Evolutionary conservation across 2,113 vertebrate genomes (phyloP).

Genomic region (Heterochromis multidens): DNA sequence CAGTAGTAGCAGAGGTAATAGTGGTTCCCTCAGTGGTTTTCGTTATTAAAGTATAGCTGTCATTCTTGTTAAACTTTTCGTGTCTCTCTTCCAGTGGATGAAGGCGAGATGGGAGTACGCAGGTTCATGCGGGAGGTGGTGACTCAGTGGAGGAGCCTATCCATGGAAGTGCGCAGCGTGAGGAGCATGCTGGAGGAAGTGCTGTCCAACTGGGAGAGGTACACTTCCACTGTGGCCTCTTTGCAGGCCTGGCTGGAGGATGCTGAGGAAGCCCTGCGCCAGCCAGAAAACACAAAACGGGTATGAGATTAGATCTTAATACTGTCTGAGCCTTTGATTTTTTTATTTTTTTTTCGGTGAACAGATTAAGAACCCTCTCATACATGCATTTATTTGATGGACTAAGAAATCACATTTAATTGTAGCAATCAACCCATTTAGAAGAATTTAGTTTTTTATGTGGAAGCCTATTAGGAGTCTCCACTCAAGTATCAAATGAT

Average conservation of each 20-base stretch:
- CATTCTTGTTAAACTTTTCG: neutral
- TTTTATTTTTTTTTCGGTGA: neutral
- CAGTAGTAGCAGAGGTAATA: neutral
- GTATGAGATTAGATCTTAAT: slow-evolving; percentile 55
- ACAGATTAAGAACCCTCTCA: neutral
- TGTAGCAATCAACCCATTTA: slow-evolving; percentile 24
- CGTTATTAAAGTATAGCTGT: neutral
- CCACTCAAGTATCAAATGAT: slow-evolving; percentile 53
- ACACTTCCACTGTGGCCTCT: slow-evolving; percentile 82
- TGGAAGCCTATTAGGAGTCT: slow-evolving; percentile 45
- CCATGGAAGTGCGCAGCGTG: slow-evolving; percentile 90
- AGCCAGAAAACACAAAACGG: slow-evolving; percentile 86
- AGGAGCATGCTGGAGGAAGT: slow-evolving; percentile 95
- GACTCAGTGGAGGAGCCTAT: slow-evolving; percentile 91
- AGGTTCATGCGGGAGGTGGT: slow-evolving; percentile 89
- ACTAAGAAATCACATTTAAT: neutral
- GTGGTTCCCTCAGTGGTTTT: neutral
- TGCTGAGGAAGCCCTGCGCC: slow-evolving; percentile 84
- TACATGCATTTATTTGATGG: slow-evolving; percentile 6
- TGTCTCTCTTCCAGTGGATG: slow-evolving; percentile 76
- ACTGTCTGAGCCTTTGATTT: neutral
- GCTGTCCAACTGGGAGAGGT: slow-evolving; percentile 89
- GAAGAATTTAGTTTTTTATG: slow-evolving; percentile 25
- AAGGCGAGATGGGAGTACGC: slow-evolving; percentile 82
- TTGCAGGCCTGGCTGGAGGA: slow-evolving; percentile 94